These are phyloP conservation scores for Salmo trutta DNA, from an alignment of 2,797 vertebrate species.

Conservation along the genomic window DNA sequence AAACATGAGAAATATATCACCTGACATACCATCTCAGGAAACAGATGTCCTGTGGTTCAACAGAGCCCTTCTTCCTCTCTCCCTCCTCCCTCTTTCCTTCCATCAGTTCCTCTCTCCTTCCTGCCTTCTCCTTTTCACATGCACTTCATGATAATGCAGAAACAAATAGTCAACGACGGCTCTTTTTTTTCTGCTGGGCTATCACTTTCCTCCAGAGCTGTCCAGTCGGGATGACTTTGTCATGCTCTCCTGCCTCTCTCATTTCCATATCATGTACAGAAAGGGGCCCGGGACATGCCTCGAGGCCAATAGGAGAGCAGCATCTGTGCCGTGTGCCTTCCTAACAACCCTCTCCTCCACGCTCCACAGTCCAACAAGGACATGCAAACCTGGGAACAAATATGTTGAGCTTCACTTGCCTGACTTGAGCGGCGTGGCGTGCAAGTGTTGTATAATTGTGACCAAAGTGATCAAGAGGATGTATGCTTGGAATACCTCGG, in stretches of 20 bases:
- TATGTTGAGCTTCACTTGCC: background rate
- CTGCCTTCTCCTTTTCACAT: conserved; percentile 4
- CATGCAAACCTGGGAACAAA: background rate
- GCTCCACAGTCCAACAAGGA: background rate
- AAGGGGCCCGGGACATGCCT: background rate
- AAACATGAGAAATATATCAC: conserved; percentile 1
- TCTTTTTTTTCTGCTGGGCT: conserved; percentile 8
- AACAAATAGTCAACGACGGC: background rate
- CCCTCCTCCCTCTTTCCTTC: conserved; percentile 14
- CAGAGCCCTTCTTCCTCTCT: background rate
- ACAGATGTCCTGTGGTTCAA: conserved; percentile 24
- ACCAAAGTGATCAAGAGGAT: background rate
- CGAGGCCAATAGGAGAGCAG: background rate
- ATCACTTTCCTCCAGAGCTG: conserved; percentile 19
- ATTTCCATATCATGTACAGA: conserved; percentile 14
- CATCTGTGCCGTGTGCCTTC: background rate
- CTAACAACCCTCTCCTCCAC: background rate
- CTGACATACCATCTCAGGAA: conserved; percentile 21
- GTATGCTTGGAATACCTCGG: background rate
- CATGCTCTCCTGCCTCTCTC: conserved; percentile 18
- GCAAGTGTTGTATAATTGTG: background rate
- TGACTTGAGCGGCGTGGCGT: too few relatives aligned
- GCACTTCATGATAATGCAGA: conserved; percentile 9
- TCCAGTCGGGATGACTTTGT: conserved; percentile 18
- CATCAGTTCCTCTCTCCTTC: conserved; percentile 17